phyloP scores from a whole-genome alignment of 2,113 vertebrate genomes.

The Nannobrachium achirus region DNA sequence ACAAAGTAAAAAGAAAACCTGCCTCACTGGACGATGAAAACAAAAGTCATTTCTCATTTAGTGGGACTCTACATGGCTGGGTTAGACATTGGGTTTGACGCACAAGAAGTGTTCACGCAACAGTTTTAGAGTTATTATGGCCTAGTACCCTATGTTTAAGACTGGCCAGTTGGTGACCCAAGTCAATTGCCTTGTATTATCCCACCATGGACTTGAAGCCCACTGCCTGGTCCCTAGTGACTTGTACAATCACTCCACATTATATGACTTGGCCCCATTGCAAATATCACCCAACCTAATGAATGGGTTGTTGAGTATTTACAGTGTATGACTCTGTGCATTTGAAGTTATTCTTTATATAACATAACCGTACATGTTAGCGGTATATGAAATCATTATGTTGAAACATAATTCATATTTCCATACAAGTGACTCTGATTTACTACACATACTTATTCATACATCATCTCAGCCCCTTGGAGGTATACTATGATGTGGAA shows the following conservation, averaged over 20 bases:
- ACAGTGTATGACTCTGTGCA: constrained; percentile 68
- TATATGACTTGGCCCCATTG: constrained; percentile 84
- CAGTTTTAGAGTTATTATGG: constrained; percentile 76
- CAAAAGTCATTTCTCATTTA: constrained; percentile 81
- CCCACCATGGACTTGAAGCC: constrained; percentile 69
- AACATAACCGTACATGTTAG: constrained; percentile 44
- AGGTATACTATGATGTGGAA: constrained; percentile 86
- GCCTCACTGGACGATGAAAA: constrained; percentile 83
- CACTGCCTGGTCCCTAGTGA: constrained; percentile 83
- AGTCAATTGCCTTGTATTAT: constrained; percentile 82
- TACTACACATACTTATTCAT: constrained; percentile 88
- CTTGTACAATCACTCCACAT: constrained; percentile 71
- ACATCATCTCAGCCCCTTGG: constrained; percentile 86
- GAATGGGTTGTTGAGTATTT: constrained; percentile 87
- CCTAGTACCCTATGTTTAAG: constrained; percentile 78
- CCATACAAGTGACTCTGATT: constrained; percentile 77
- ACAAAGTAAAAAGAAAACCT: constrained; percentile 69
- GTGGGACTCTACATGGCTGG: constrained; percentile 82
- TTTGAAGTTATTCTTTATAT: constrained; percentile 59
- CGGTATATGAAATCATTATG: constrained; percentile 61
- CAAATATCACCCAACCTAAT: constrained; percentile 84
- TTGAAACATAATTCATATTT: constrained; percentile 67
- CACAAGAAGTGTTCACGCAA: constrained; percentile 89
- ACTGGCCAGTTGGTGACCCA: constrained; percentile 76
- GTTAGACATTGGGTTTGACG: constrained; percentile 87